Evolutionary conservation across 53 echinoderm and acorn worm species (phyloP), one percentile per base, ranked within the genome.

Genomic region (Antedon mediterranea): DNA sequence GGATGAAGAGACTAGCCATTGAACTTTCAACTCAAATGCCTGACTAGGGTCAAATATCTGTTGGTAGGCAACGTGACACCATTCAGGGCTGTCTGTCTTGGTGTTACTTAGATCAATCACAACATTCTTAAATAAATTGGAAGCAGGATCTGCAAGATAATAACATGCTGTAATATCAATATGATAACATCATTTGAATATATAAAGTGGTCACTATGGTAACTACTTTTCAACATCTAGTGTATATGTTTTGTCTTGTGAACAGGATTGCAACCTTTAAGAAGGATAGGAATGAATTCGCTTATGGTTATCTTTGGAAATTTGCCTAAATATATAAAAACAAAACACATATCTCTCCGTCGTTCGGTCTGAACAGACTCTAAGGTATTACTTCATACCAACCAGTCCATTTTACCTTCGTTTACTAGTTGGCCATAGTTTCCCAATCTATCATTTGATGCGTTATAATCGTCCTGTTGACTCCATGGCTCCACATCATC

Each of bases 11-110:
- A 88, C 88, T 75, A 91, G 71, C 91, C 91, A 91, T 32, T 91
- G 88, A 32, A 91, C 85, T 72, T 88, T 81, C 4, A 91, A 76
- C 23, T 88, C 83, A 79, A 88, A 91, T 23, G 86, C 88, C 30
- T 71, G 75, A 28, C 84, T 84, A 1, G 79, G 33, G 4, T 29
- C 79, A 78, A 74, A 88, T 30, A 71, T 74, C 26, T 81, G 83
- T 34, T 91, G 78, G 77, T 90, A 91, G 43, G 77, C 83, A 77
- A 91, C 86, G 43, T 91, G 91, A 85, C 87, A 91, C 91, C 91
- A 91, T 73, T 91, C 88, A 0, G 83, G 85, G 0, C 91, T 81
- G 81, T 88, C 86, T 0, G 88, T 88, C 82, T 91, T 91, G 71
- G 80, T 83, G 33, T 78, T 83, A 78, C 81, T 81, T 33, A 81